Base-by-base conservation (phyloP, 2,888 invertebrate species). In the Emesis russula region DNA sequence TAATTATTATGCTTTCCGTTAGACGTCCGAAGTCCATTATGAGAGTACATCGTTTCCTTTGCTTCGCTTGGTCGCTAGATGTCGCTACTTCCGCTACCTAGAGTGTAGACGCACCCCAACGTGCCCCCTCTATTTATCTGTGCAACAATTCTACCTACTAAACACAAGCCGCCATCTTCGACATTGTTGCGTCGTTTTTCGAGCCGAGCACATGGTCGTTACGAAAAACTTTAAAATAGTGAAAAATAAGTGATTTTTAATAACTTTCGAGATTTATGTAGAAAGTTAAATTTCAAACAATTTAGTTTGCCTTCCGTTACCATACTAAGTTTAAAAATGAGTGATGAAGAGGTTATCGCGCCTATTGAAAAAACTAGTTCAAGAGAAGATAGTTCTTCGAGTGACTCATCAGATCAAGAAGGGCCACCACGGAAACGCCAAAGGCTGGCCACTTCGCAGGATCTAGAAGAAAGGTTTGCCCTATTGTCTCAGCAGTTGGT, bases 401-500 rank as follows among this genome's bases (percentile, higher is more conserved):
- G 5, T 58, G 2, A 31, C 31, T 66, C 11, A 31, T 66, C 31
- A 31, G 31, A 66, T 66, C 25, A 66, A 66, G 66, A 66, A 25
- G 66, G 25, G 31, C 31, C 2, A 11, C 25, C 11, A 11, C 9
- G 25, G 11, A 66, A 66, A 66, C 63, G 63, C 63, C 18, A 63
- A 63, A 53, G 13, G 15, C 3, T 6, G 33, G 4, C 25, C 13
- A 31, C 9, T 31, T 18, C 3, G 25, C 68, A n/a, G 75, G 83
- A 83, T 11, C 41, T 88, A 71, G 85, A 86, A 11, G 44, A 44
- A 33, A 88, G 74, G 81, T 89, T 87, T 78, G 87, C 83, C 41
- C 7, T 80, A n/a, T 77, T 89, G 25, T 87, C 85, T 5, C 74
- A 87, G 11, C 81, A 89, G 44, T 48, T 89, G 83, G 87, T 89